Evolutionary conservation across 2,113 vertebrate genomes (phyloP), one percentile per base, ranked within the genome.

Genomic region (Pantherophis guttatus): DNA sequence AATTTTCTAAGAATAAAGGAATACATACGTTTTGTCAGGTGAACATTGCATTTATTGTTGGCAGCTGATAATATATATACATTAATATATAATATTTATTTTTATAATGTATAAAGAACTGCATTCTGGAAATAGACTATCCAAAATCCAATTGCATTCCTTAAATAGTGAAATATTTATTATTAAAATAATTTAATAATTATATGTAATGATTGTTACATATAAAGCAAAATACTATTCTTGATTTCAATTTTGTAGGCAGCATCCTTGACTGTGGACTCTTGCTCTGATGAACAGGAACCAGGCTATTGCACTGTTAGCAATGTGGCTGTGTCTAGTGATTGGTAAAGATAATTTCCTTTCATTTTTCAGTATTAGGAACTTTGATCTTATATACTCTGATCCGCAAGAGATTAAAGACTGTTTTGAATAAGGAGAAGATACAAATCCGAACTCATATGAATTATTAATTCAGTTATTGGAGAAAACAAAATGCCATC

Each of bases 261-360:
- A 4, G 99, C 99, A 0, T 99, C 99, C 4, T 97, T 99, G 94
- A 99, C 99, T 0, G 98, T 99, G 91, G 99, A 99, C 96, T 98
- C 99, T 33, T 99, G 99, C 94, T 98, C 98, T 0, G 99, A 99
- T 44, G 98, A 98, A 95, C 98, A 99, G 96, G 99, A 99, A 89
- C 97, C 98, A 8, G 99, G 99, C 33, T 99, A 99, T 94, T 99
- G 99, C 93, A 98, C 99, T 21, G 98, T 99, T 93, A 99, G 99
- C 97, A 99, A 98, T 15, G 98, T 99, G 94, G 99, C 98, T 1
- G 98, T 99, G 57, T 98, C 99, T 53, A 98, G 98, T 0, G 99
- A 99, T 97, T 99, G 99, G 99, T 99, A 93, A 96, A 87, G 93
- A 81, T 54, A 12, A 91, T 58, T 87, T 95, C 21, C 44, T 52